Percentiles rank a stretch among this genome's conserved stretches.
These are phyloP conservation scores for Trachelus stipa DNA, from an alignment of 2,888 invertebrate genomes.

Conservation along the genomic window DNA sequence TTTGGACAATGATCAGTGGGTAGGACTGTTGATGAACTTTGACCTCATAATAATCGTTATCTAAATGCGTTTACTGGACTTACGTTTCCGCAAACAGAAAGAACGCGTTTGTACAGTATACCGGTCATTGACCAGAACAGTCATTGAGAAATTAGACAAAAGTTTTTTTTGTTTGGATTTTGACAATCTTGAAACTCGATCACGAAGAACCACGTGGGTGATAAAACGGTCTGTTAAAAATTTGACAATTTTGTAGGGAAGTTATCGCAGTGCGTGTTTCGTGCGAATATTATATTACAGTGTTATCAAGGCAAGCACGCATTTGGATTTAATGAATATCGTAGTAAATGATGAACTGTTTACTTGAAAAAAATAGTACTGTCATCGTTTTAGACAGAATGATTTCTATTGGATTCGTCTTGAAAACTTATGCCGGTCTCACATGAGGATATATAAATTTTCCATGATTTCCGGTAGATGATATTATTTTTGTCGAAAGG, in stretches of 20 bases:
- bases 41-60: background rate
- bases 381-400: background rate
- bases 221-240: background rate
- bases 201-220: background rate
- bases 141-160: background rate
- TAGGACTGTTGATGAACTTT: background rate
- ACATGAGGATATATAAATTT: background rate
- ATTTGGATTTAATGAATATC: background rate
- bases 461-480: background rate
- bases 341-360: background rate
- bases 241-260: background rate
- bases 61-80: background rate
- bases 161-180: background rate
- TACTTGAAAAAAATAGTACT: background rate
- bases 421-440: background rate
- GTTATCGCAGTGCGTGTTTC: background rate
- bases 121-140: background rate
- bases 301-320: background rate
- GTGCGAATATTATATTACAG: background rate
- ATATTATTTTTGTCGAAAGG: background rate
- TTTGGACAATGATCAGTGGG: background rate
- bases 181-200: background rate
- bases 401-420: background rate
- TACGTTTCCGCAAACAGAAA: slow-evolving; percentile 2
- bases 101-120: background rate